A percentile compares a stretch with the other conserved stretches of the same genome.
Evolutionary conservation across 2,113 vertebrate genomes (phyloP).

Genomic region (Amblyopsis rosae): DNA sequence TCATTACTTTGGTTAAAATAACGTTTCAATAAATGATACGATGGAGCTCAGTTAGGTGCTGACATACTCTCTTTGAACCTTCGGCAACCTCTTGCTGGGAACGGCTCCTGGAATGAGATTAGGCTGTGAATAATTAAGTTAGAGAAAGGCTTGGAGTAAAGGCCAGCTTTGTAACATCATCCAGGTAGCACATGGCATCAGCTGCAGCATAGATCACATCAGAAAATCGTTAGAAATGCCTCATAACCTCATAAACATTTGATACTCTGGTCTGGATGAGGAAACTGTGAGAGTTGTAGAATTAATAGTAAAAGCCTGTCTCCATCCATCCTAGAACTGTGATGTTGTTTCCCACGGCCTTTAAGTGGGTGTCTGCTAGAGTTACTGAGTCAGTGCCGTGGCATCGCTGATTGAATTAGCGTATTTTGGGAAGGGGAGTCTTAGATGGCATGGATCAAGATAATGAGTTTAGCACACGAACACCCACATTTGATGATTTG

Average conservation of each 20-base stretch:
- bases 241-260: conserved; percentile 53
- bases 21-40: neutral
- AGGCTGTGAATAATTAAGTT: conserved; percentile 67
- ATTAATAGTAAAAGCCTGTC: conserved; percentile 46
- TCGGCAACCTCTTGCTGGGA: conserved; percentile 33
- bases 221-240: conserved; percentile 47
- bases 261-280: conserved; percentile 38
- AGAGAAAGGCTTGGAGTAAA: conserved; percentile 43
- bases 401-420: conserved; percentile 56
- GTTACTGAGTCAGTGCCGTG: conserved; percentile 55
- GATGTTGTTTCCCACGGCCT: conserved; percentile 45
- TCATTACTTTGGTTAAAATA: neutral
- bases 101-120: conserved; percentile 69
- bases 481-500: conserved; percentile 16
- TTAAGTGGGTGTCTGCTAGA: conserved; percentile 46
- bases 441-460: conserved; percentile 13
- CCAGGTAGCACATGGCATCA: conserved; percentile 53
- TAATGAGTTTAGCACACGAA: conserved; percentile 62
- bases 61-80: conserved; percentile 23
- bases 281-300: conserved; percentile 39
- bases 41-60: neutral
- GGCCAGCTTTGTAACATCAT: conserved; percentile 48
- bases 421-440: conserved; percentile 41
- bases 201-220: conserved; percentile 30
- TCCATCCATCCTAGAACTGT: conserved; percentile 41